Base-by-base conservation (phyloP, 2,797 vertebrate species). In the Notolepis coatsorum region DNA sequence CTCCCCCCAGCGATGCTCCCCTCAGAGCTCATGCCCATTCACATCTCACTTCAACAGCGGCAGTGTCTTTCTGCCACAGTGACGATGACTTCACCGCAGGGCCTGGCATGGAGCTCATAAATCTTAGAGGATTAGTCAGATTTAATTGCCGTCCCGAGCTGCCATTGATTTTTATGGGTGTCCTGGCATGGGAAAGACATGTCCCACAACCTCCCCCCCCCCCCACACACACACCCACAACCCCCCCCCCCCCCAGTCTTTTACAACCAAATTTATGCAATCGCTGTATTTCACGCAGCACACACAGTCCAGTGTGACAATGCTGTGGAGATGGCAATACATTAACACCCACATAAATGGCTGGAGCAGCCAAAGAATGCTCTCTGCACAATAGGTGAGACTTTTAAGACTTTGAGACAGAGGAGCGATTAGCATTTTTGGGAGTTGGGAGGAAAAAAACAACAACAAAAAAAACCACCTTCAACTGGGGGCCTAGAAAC, bases 281-380 rank as follows among this genome's bases (percentile, higher is more conserved):
- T 86, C n/a, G 46, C 76, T 86, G 77, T 89, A 90, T 88, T 89
- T 85, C 80, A 82, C 79, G 68, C 75, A 71, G n/a, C 9, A 56
- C 74, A 80, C 75, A 73, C 65, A 17, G 55, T 60, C 52, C 55
- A 47, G 64, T 68, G 80, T 77, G 80, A 80, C 79, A 73, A 81
- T 59, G 81, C 84, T 71, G 68, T n/a, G 84, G 86, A 90, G 87
- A 92, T 89, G 90, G 92, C 90, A 89, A 91, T 90, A 91, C 87
- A 92, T 88, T 87, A 90, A 89, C 90, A 87, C 81, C 88, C 89
- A 89, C 73, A 75, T 76, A 87, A 88, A 88, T 78, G 80, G 82
- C 70, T 43, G 55, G 42, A 78, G 87, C 71, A 55, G 79, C 65
- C 61, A 23, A 87, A 84, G 88, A 87, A 90, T 85, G 86, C 65